A percentile compares a stretch with the other conserved stretches of the same genome.
These are phyloP conservation scores for Anastatus disparis DNA, from an alignment of 1,140 invertebrate species.

Conservation along the genomic window DNA sequence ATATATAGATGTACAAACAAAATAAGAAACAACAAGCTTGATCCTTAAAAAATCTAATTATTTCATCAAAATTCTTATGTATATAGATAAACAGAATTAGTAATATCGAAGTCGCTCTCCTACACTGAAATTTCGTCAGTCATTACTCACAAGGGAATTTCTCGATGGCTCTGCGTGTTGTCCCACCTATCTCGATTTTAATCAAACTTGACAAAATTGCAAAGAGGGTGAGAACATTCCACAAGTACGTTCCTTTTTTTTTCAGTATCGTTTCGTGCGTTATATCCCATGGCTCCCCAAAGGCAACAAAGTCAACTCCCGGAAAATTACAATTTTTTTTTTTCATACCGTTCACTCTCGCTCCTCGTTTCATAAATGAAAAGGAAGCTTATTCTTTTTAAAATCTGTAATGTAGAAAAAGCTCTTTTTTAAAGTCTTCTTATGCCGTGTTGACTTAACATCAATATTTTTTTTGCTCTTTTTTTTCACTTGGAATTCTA, in stretches of 20 bases:
- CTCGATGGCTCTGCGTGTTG: neutral
- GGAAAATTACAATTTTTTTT: constrained; percentile 10
- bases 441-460: too few species aligned
- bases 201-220: constrained; percentile 13
- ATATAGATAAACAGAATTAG: neutral
- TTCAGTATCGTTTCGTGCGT: neutral
- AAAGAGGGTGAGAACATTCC: neutral
- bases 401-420: too few species aligned
- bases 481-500: too few species aligned
- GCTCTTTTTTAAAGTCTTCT: too few species aligned
- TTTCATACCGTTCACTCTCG: too few species aligned
- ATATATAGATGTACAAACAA: too few species aligned
- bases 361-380: neutral
- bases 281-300: neutral
- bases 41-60: too few species aligned
- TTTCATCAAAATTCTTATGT: too few species aligned
- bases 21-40: too few species aligned
- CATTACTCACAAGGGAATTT: constrained; percentile 21
- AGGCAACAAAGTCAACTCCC: neutral
- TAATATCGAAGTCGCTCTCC: too few species aligned
- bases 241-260: constrained; percentile 1
- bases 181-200: constrained; percentile 7
- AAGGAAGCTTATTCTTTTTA: neutral
- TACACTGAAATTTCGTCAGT: neutral
- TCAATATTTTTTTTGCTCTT: too few species aligned